Conservation (phyloP, 2,797 vertebrate genomes). For the Smutsia gigantea region DNA sequence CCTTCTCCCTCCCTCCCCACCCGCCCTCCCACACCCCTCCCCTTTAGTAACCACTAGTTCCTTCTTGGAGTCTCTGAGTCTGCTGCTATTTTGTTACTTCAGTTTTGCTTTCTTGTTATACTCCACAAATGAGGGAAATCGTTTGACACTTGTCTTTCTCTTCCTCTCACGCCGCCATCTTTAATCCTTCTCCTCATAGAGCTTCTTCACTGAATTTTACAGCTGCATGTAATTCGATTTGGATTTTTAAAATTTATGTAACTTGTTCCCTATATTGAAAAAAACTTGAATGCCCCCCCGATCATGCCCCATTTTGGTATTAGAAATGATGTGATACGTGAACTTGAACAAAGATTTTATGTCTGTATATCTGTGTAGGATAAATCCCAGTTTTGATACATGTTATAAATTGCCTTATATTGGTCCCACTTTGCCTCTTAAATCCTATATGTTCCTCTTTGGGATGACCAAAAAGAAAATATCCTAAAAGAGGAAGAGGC, state of each 20-base stretch:
- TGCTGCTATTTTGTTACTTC: too few species aligned
- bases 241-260: slow-evolving; percentile 27
- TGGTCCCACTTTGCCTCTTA: background rate
- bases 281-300: background rate
- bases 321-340: background rate
- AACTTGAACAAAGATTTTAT: slow-evolving; percentile 30
- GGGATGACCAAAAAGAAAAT: slow-evolving; percentile 5
- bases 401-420: background rate
- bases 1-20: too few species aligned
- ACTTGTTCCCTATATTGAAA: background rate
- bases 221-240: background rate
- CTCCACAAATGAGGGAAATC: too few species aligned
- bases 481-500: background rate
- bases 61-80: too few species aligned
- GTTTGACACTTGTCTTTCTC: too few species aligned
- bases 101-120: too few species aligned
- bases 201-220: background rate
- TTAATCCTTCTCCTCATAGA: background rate
- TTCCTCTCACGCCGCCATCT: too few species aligned
- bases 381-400: slow-evolving; percentile 32
- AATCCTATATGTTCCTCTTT: background rate
- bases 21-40: too few species aligned
- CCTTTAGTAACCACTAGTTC: too few species aligned
- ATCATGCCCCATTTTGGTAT: background rate
- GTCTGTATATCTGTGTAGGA: background rate